Base-by-base conservation (phyloP, 2,888 invertebrate genomes). In the Rosalia funebris region DNA sequence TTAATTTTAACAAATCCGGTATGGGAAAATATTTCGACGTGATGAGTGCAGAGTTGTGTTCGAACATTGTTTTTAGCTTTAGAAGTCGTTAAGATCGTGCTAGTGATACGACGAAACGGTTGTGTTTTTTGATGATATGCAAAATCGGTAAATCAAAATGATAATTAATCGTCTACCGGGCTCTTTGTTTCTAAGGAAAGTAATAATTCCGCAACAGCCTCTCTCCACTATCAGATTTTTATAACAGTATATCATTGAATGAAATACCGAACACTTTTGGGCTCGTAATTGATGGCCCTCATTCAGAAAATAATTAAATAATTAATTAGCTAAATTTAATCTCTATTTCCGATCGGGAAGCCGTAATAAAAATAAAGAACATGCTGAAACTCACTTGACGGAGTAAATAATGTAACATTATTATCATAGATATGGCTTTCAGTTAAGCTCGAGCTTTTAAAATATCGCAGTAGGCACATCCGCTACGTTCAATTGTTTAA, bases 381-480 rank as follows among this genome's bases (percentile, higher is more conserved):
- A 41, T 15, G 50, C 56, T 46, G 15, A 61, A 61, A 45, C 53
- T 31, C 57, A 48, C 42, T 42, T 14, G 53, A 53, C 53, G 42
- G 46, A 10, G 20, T 25, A 44, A 54, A 60, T 54, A 59, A 63
- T 19, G 52, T 19, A 42, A 53, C 41, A 48, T 54, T 53, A 68
- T 67, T 65, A 66, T 62, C 67, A 64, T 69, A 69, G 69, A 69
- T 69, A 66, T n/a, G 58, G 60, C 59, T 60, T 64, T 59, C 46
- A 64, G 67, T 69, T 69, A 69, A 69, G 68, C 59, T 32, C 52
- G 44, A 41, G 48, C 61, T 55, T 63, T 63, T 61, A 65, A 69
- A 65, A 67, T 67, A 66, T 66, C 62, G 63, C 63, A 34, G 54
- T 54, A 58, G 60, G 62, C 64, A 66, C 69, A 69, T 69, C 69